Evolutionary conservation across 1,140 invertebrate genomes (phyloP).

Genomic region (Sminthurinus signatus): DNA sequence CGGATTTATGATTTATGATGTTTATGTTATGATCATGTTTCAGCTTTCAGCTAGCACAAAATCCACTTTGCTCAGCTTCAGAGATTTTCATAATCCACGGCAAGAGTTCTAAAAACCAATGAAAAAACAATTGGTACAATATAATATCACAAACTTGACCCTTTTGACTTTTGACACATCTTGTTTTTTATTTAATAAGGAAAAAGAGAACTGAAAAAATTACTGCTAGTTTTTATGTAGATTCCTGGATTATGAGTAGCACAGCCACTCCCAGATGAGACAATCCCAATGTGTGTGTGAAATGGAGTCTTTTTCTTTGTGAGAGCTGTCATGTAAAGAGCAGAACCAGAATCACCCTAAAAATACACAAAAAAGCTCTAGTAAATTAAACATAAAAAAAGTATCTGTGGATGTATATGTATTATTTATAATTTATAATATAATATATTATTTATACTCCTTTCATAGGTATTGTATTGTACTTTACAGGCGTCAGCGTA

Average conservation of each 20-base stretch:
- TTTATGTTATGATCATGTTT: too few species aligned
- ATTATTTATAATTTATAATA: neutral
- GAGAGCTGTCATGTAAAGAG: neutral
- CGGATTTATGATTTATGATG: too few species aligned
- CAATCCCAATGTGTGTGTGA: slow-evolving; percentile 2
- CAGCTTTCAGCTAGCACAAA: too few species aligned
- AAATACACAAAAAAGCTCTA: too few species aligned
- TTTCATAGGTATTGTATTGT: neutral
- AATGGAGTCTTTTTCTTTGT: too few species aligned
- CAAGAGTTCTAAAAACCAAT: slow-evolving; percentile 15
- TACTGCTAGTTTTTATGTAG: neutral
- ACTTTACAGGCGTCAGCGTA: slow-evolving; percentile 32
- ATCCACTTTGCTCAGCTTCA: too few species aligned
- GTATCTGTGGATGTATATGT: neutral
- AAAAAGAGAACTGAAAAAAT: neutral
- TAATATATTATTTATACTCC: neutral
- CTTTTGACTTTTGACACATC: too few species aligned
- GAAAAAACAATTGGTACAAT: neutral
- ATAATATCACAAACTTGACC: neutral
- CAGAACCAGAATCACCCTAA: neutral
- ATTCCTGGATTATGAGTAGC: slow-evolving; percentile 7
- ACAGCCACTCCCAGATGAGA: neutral
- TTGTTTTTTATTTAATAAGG: too few species aligned
- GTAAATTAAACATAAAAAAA: too few species aligned
- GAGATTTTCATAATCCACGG: slow-evolving; percentile 22